Base-by-base conservation (phyloP, 2,113 vertebrate species). In the Atrichornis clamosus region DNA sequence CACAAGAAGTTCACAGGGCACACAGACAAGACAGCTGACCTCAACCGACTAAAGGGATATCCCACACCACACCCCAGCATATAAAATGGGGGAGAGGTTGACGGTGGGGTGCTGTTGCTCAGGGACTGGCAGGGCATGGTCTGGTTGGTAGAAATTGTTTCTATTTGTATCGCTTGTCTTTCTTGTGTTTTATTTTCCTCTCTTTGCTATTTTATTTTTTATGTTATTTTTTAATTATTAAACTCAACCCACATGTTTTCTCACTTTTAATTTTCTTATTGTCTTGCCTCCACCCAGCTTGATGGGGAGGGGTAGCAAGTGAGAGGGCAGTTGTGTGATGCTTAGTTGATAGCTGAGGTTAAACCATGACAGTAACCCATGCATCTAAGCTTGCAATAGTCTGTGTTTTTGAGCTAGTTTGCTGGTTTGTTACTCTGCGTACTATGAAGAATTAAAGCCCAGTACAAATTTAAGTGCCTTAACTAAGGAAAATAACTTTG, bases 1-100 rank as follows among this genome's bases (percentile, higher is more conserved):
- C 1, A 1, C 16, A 20, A 41, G 2, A 9, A n/a, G n/a, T 5
- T 53, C n/a, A 14, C 35, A 64, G 3, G 32, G 16, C 26, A 27
- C 26, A 35, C 3, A 64, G 13, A 21, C 4, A 7, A 16, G 9
- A 26, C 15, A 68, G 41, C 21, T 69, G 53, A 47, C 16, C 15
- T 20, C 20, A 47, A 1, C 10, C 39, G n/a, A 32, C 56, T 72
- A 13, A 73, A 73, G 47, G 17, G 27, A 33, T 73, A 26, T 32
- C 53, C 21, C 33, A 39, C 11, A 18, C 11, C 17, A 18, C 21
- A 55, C 22, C 13, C 35, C 53, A 60, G 28, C 33, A 27, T 33
- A 32, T 35, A 33, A 42, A 55, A 42, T 13, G 23, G 6, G 49
- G 11, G 11, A n/a, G 23, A 53, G 1, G 18, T 18, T 17, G 16